Evolutionary conservation across 1,140 invertebrate genomes (phyloP).

Genomic region (Temnothorax curvispinosus): DNA sequence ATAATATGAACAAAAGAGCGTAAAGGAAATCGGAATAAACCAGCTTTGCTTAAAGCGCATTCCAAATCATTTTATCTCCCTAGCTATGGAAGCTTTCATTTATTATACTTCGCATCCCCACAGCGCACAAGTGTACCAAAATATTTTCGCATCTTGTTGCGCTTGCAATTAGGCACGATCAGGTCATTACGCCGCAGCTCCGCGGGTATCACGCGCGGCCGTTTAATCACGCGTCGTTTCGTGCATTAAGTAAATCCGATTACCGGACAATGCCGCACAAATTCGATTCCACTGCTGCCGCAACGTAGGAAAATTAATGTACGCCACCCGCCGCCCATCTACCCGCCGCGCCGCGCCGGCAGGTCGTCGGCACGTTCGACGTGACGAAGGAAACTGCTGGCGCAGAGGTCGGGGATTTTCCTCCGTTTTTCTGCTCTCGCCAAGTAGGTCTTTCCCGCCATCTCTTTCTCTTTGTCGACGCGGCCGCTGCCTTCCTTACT

Average conservation of each 20-base stretch:
- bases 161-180: conserved; percentile 61
- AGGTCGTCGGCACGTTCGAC: conserved; percentile 25
- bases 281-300: conserved; percentile 63
- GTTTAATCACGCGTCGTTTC: conserved; percentile 72
- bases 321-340: conserved; percentile 18
- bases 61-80: not conserved
- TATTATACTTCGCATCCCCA: not conserved
- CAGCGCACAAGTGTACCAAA: conserved; percentile 9
- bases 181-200: conserved; percentile 55
- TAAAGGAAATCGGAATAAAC: not conserved
- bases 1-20: not conserved
- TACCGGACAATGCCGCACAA: conserved; percentile 57
- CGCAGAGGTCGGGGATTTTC: conserved; percentile 30
- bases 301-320: conserved; percentile 50
- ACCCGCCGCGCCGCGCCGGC: not conserved
- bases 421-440: conserved; percentile 10
- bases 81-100: not conserved
- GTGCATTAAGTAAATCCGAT: conserved; percentile 72
- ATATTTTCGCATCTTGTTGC: conserved; percentile 56
- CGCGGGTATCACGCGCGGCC: conserved; percentile 54
- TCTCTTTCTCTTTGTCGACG: conserved; percentile 17
- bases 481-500: conserved; percentile 27
- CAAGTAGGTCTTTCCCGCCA: conserved; percentile 21
- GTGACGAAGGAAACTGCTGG: conserved; percentile 10
- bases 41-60: not conserved